phyloP scores from a whole-genome alignment of 2,113 vertebrate species.

The Elephantulus edwardii region DNA sequence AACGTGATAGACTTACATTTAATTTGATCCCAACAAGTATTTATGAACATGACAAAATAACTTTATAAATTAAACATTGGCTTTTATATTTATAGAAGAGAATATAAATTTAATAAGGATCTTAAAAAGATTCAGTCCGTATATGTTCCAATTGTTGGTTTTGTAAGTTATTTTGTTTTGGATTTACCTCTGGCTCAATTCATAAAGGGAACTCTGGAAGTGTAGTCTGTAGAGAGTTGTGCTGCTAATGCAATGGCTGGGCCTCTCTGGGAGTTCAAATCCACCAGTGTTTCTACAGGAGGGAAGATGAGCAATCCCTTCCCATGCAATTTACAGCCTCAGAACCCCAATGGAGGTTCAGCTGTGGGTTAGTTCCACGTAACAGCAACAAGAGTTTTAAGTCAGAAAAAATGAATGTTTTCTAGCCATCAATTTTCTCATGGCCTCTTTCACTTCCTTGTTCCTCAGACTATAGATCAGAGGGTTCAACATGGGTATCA shows the following conservation, averaged over 20 bases:
- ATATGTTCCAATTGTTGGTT: neutral
- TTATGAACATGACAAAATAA: neutral
- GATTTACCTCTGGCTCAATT: neutral
- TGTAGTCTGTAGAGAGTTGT: too few species aligned
- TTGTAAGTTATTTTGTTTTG: neutral
- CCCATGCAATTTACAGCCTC: too few species aligned
- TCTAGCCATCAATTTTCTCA: conserved; percentile 38
- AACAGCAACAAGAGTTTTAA: too few species aligned
- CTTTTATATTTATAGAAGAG: neutral
- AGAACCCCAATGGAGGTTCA: too few species aligned
- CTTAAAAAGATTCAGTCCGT: neutral
- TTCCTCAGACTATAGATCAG: conserved; percentile 63
- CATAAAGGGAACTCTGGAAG: too few species aligned
- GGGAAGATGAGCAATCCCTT: too few species aligned
- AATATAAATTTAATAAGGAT: neutral
- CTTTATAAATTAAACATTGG: neutral
- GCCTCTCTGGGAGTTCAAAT: too few species aligned
- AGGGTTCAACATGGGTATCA: conserved; percentile 62
- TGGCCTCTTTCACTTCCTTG: conserved; percentile 50
- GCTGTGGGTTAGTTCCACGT: too few species aligned
- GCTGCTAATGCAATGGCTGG: too few species aligned
- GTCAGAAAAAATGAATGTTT: neutral
- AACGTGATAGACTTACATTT: neutral
- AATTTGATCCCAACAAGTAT: neutral
- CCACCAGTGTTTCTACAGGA: too few species aligned